Conservation (phyloP, 92 coral and sea anemone genomes). For the Porites divaricata region DNA sequence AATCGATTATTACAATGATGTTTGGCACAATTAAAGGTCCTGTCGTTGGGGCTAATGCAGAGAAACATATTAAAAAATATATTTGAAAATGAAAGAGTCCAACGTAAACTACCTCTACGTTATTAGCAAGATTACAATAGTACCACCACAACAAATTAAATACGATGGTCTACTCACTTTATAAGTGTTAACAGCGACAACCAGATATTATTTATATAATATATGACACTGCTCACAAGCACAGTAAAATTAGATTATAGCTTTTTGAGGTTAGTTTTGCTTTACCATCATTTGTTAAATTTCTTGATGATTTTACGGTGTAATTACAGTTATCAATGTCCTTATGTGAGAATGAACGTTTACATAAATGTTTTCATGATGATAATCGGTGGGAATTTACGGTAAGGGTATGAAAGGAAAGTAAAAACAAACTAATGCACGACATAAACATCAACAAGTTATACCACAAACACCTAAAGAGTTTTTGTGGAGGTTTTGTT, state of each 20-base stretch:
- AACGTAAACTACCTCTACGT: no score
- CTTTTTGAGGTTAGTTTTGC: background rate
- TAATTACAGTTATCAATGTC: slow-evolving; percentile 4
- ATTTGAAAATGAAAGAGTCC: no score
- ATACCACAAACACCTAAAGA: background rate
- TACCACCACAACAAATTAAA: no score
- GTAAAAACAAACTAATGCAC: background rate
- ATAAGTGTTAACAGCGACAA: no score
- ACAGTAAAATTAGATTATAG: background rate
- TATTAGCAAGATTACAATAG: no score
- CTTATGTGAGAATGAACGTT: background rate
- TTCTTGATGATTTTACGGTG: no score
- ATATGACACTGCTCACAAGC: background rate
- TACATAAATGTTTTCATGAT: slow-evolving; percentile 7
- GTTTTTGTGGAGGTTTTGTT: no score
- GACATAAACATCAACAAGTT: background rate
- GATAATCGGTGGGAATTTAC: background rate
- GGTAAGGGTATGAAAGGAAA: background rate
- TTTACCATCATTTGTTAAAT: background rate
- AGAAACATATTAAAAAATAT: no score
- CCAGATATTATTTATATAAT: no score
- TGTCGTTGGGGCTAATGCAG: no score
- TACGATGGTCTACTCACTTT: no score
- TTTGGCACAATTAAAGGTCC: background rate
- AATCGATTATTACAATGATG: background rate